phyloP scores from a whole-genome alignment of 2,113 vertebrate species.

The Dolichotis patagonum region DNA sequence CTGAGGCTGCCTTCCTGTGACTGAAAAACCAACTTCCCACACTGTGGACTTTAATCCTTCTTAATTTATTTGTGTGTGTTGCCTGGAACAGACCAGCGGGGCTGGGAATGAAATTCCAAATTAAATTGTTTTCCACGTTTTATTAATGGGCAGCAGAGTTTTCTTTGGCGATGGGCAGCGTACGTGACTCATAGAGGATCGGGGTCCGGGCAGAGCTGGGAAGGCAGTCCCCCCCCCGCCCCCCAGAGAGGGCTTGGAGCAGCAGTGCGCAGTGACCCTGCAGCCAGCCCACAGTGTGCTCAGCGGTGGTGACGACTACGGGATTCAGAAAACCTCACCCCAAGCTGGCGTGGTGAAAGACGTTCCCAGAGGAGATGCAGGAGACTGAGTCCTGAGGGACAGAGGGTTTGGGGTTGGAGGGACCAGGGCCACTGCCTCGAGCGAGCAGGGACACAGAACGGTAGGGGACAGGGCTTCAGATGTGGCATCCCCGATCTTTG shows the following conservation, averaged over 20 bases:
- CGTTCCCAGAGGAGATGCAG: neutral
- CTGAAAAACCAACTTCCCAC: neutral
- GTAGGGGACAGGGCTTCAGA: neutral
- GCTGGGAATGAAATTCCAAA: neutral
- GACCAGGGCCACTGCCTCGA: neutral
- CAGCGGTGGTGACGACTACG: neutral
- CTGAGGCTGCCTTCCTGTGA: neutral
- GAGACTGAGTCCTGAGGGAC: neutral
- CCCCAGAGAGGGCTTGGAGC: rapidly evolving
- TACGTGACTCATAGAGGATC: neutral
- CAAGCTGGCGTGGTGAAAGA: neutral
- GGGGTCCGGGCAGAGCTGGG: neutral
- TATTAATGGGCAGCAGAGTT: neutral
- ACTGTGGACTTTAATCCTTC: neutral
- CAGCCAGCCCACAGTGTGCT: neutral
- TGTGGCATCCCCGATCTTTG: rapidly evolving
- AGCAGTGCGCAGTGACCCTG: neutral
- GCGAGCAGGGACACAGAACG: neutral
- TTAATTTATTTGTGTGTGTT: neutral
- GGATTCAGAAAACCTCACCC: too few species aligned
- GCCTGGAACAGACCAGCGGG: neutral
- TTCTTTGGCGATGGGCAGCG: neutral
- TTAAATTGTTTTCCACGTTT: neutral
- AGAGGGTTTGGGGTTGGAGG: too few species aligned
- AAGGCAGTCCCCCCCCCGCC: neutral